Evolutionary conservation across 2,113 vertebrate genomes (phyloP), one percentile per base, ranked within the genome.

Genomic region (Hippocampus barbouri): DNA sequence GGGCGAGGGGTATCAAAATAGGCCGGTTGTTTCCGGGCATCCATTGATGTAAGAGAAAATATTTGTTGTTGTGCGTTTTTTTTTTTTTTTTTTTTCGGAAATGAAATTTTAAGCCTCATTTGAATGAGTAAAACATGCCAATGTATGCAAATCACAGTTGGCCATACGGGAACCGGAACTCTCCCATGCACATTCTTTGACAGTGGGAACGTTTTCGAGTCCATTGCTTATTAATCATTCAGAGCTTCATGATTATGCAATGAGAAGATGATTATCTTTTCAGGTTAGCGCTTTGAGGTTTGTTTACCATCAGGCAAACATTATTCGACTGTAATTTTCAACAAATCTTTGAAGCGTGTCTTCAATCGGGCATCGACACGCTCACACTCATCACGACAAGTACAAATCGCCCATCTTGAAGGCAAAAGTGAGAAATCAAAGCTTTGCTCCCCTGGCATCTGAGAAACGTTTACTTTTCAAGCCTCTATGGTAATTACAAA

Each of bases 201-300:
- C n/a, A 65, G 63, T 45, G 21, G 21, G n/a, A 65, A 40, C 12
- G 4, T 64, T 64, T 23, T n/a, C 9, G 38, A 40, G n/a, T 43
- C 40, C n/a, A 43, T n/a, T 65, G 63, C 10, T 65, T 45, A 65
- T 65, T 18, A 41, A 65, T 45, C 43, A 43, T 65, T 65, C 41
- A 65, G 43, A 65, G 11, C 21, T 25, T 45, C 11, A 23, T 41
- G 38, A 64, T 43, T 64, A 43, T 43, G 20, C 62, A 64, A 41
- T 14, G 10, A 16, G 40, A 65, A n/a, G n/a, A 65, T 15, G 40
- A 45, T 23, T 45, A 43, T 9, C n/a, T 45, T 65, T 65, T 64
- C n/a, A 7, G 23, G 23, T 43, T 43, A 65, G 40, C n/a, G 38
- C 40, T 43, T 25, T 30, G 14, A 16, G 57, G 1, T 60, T 64